phyloP scores from a whole-genome alignment of 2,113 vertebrate species.

The Rhinolophus ferrumequinum region DNA sequence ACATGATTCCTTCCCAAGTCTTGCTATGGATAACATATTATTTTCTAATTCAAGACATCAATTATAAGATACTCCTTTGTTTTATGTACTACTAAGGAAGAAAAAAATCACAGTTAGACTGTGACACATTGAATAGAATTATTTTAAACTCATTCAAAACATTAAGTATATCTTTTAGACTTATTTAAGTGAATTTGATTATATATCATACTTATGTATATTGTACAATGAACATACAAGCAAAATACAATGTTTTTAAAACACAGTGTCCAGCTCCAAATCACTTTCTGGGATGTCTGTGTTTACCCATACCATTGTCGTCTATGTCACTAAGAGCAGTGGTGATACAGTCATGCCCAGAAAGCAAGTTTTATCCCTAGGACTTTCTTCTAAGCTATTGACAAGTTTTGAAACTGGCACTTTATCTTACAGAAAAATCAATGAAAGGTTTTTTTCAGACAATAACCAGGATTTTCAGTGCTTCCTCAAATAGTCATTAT shows the following conservation, averaged over 20 bases:
- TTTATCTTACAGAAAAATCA: conserved; percentile 60
- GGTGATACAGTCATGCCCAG: background rate
- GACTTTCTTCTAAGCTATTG: background rate
- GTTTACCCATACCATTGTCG: no score
- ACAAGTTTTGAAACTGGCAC: conserved; percentile 26
- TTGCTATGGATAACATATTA: background rate
- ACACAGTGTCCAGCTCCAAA: background rate
- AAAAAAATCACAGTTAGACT: background rate
- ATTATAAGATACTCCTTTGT: background rate
- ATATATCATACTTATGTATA: background rate
- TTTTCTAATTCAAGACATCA: background rate
- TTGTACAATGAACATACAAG: conserved; percentile 37
- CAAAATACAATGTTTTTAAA: background rate
- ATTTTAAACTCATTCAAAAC: conserved; percentile 31
- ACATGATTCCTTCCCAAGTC: background rate
- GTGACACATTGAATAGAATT: background rate
- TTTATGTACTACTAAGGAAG: background rate
- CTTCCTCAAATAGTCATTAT: background rate
- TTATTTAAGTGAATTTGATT: background rate
- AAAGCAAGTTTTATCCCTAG: background rate
- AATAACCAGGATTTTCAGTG: conserved; percentile 15
- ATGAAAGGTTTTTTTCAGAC: conserved; percentile 32
- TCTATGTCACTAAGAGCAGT: rapidly evolving
- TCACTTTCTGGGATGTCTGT: background rate
- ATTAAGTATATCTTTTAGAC: background rate